These are phyloP conservation scores for Naso thynnoides DNA, from an alignment of 2,797 vertebrate genomes.

Conservation along the genomic window DNA sequence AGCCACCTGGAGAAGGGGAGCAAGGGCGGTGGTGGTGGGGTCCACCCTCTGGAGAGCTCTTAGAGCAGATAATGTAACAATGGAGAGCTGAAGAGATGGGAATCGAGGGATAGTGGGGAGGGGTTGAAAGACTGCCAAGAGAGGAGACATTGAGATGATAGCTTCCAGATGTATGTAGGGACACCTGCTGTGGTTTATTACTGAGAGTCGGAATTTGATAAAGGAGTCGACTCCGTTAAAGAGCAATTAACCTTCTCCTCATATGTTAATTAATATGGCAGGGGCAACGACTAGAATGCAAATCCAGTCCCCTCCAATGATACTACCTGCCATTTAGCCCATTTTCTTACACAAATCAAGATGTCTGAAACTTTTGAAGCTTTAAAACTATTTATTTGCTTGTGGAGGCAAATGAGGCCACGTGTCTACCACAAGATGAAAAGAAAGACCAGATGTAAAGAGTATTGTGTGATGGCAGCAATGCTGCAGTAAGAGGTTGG, in stretches of 20 bases:
- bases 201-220: slow-evolving; percentile 57
- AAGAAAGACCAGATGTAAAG: slow-evolving; percentile 1
- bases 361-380: not conserved
- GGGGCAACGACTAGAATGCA: slow-evolving; percentile 4
- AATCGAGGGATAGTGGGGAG: slow-evolving; percentile 62
- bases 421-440: not conserved
- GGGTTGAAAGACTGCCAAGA: slow-evolving; percentile 53
- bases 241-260: slow-evolving; percentile 44
- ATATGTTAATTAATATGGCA: slow-evolving; percentile 47
- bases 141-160: slow-evolving; percentile 75
- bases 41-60: slow-evolving; percentile 75
- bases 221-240: slow-evolving; percentile 70
- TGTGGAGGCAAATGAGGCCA: slow-evolving; percentile 3
- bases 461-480: slow-evolving; percentile 42
- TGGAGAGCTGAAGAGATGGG: slow-evolving; percentile 75
- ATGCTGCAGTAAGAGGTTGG: slow-evolving; percentile 40
- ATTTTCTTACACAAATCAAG: slow-evolving; percentile 1
- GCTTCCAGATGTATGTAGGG: slow-evolving; percentile 82
- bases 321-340: not conserved
- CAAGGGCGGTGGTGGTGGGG: slow-evolving; percentile 45
- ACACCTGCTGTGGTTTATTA: slow-evolving; percentile 81
- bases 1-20: slow-evolving; percentile 78
- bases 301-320: not conserved
- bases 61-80: slow-evolving; percentile 83
- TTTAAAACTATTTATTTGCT: not conserved